These are phyloP conservation scores for Sebastes aleutianus DNA, from an alignment of 2,797 vertebrate genomes.

Conservation along the genomic window DNA sequence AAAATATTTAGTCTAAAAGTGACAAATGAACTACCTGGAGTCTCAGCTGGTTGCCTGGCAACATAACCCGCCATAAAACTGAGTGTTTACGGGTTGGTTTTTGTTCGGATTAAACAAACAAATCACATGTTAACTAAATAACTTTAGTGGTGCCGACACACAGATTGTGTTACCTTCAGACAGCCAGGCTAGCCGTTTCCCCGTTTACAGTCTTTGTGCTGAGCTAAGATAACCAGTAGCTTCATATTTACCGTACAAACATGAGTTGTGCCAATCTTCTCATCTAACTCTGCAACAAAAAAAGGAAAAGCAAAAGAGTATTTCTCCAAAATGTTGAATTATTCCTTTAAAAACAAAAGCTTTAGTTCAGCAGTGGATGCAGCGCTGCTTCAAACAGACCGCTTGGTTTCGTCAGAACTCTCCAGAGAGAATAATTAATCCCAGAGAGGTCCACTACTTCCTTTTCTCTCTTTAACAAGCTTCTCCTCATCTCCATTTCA, in stretches of 20 bases:
- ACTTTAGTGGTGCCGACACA: neutral
- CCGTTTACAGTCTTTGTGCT: neutral
- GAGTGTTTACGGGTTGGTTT: neutral
- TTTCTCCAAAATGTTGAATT: neutral
- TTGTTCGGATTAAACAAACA: neutral
- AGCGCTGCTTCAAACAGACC: conserved; percentile 46
- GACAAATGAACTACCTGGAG: neutral
- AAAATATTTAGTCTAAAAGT: neutral
- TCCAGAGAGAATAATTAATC: neutral
- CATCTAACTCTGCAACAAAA: neutral
- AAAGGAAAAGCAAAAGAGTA: neutral
- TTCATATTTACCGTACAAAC: neutral
- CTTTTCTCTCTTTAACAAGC: conserved; percentile 43
- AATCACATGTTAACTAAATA: neutral
- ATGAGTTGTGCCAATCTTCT: neutral
- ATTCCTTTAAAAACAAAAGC: neutral
- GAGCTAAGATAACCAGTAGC: neutral
- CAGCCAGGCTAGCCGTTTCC: neutral
- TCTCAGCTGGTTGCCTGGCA: neutral
- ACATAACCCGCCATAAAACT: neutral
- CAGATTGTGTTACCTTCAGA: neutral
- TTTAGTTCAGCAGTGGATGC: neutral
- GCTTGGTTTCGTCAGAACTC: conserved; percentile 23
- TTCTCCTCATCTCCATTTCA: conserved; percentile 27
- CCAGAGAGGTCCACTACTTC: conserved; percentile 29